phyloP scores from a whole-genome alignment of 2,888 invertebrate species.

The Thera obeliscata region DNA sequence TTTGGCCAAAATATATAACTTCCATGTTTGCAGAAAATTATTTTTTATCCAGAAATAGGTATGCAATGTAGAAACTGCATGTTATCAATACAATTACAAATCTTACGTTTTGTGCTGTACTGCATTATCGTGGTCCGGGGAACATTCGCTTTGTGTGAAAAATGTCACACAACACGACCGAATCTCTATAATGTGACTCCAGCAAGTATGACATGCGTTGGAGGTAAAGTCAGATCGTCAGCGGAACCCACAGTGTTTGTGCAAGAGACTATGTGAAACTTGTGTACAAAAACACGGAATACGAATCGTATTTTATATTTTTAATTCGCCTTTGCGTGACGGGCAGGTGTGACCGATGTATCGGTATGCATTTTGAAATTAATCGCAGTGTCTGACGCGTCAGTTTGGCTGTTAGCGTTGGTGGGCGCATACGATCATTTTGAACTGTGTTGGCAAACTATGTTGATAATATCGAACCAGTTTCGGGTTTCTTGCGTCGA shows the following conservation, averaged over 20 bases:
- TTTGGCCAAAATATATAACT: not conserved
- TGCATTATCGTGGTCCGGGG: not conserved
- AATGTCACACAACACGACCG: too few relatives aligned
- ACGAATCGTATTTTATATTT: conserved; percentile 36
- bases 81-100: not conserved
- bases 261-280: conserved; percentile 33
- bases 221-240: conserved; percentile 1
- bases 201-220: not conserved
- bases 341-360: conserved; percentile 18
- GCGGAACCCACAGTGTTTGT: conserved; percentile 25
- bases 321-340: conserved; percentile 26
- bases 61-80: not conserved
- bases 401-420: conserved; percentile 22
- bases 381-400: conserved; percentile 22
- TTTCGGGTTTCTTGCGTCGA: not conserved
- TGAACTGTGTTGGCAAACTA: not conserved
- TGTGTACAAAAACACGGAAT: conserved; percentile 28
- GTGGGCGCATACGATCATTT: not conserved
- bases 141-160: not conserved
- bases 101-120: not conserved
- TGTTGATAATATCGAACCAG: not conserved
- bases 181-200: not conserved
- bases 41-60: not conserved
- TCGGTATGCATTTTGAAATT: conserved; percentile 37
- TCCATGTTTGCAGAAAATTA: not conserved